Percentiles rank a stretch among this genome's conserved stretches.
phyloP scores from a whole-genome alignment of 2,113 vertebrate species.

The Carettochelys insculpta region DNA sequence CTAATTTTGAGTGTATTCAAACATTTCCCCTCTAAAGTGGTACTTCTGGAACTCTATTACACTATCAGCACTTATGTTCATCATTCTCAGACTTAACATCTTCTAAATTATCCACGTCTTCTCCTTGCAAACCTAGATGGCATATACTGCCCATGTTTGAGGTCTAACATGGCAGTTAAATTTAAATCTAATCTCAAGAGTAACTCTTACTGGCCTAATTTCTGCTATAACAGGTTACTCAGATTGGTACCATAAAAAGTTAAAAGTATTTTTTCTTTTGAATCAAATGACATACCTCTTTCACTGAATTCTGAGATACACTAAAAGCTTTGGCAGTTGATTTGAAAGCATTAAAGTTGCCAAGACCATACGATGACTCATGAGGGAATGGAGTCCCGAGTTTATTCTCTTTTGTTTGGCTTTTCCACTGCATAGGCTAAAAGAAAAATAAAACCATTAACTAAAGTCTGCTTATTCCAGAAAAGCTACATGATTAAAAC shows the following conservation, averaged over 20 bases:
- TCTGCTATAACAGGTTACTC: neutral
- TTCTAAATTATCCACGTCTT: neutral
- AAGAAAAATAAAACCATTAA: constrained; percentile 41
- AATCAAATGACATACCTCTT: no score
- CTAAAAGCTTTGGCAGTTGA: constrained; percentile 70
- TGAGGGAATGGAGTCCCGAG: constrained; percentile 66
- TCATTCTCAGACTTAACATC: neutral
- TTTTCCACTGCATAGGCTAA: constrained; percentile 77
- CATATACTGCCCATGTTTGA: neutral
- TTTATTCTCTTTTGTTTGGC: constrained; percentile 80
- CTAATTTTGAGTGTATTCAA: neutral
- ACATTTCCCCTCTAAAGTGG: neutral
- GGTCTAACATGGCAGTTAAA: neutral
- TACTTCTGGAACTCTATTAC: neutral
- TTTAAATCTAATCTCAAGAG: neutral
- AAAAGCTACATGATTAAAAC: neutral
- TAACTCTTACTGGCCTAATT: neutral
- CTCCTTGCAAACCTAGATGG: neutral
- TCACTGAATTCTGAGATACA: constrained; percentile 67
- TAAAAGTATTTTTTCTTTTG: no score
- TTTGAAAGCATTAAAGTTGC: constrained; percentile 76
- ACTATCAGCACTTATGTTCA: neutral
- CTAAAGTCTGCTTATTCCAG: neutral
- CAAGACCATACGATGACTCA: constrained; percentile 70
- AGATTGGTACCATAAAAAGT: neutral